Evolutionary conservation across 2,888 invertebrate genomes (phyloP).

Genomic region (Tethea ocularis): DNA sequence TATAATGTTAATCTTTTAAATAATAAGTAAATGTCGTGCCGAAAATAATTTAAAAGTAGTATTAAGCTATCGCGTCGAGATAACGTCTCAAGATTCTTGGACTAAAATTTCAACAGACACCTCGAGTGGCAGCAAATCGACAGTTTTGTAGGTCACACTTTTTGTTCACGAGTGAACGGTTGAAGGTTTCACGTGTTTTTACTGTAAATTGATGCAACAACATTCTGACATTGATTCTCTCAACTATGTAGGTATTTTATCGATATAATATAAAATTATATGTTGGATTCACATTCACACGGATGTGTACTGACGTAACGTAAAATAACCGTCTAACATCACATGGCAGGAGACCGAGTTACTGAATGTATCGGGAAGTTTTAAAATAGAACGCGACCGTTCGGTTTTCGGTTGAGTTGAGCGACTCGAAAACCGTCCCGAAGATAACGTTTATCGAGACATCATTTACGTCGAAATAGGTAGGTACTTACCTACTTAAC

Average conservation of each 20-base stretch:
- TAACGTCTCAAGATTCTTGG: neutral
- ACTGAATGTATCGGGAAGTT: conserved; percentile 60
- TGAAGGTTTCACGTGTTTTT: conserved; percentile 51
- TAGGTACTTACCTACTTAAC: conserved; percentile 16
- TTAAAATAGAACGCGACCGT: conserved; percentile 61
- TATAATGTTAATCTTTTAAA: neutral
- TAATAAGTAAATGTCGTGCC: neutral
- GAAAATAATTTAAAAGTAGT: neutral
- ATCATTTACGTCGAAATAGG: conserved; percentile 28
- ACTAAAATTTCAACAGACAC: conserved; percentile 4
- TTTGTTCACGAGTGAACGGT: conserved; percentile 49
- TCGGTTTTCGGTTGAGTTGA: no score
- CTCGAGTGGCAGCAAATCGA: conserved; percentile 25
- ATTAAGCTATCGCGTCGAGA: neutral
- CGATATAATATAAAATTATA: neutral
- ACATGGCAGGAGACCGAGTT: conserved; percentile 55
- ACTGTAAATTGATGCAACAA: conserved; percentile 29
- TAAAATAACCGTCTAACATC: conserved; percentile 54
- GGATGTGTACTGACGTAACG: conserved; percentile 56
- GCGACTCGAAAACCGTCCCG: conserved; percentile 40
- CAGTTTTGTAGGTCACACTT: conserved; percentile 55
- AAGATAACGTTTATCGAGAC: conserved; percentile 59
- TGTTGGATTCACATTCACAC: conserved; percentile 22
- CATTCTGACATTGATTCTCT: conserved; percentile 40
- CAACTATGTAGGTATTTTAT: neutral